Conservation (phyloP, 2,113 vertebrate genomes). For the Hippocampus zosterae region DNA sequence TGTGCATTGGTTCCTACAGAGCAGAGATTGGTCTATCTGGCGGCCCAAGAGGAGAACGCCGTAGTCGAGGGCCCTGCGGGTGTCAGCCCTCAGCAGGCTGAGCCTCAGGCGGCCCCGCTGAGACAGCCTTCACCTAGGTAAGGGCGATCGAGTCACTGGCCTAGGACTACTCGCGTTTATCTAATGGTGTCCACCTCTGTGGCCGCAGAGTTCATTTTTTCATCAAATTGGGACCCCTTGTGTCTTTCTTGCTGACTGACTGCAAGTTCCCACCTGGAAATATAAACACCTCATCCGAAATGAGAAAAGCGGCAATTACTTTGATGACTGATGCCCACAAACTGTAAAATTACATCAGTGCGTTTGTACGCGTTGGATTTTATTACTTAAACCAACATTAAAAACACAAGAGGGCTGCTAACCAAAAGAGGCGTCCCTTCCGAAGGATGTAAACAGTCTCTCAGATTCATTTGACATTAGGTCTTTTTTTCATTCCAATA, state of each 20-base stretch:
- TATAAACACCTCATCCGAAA: neutral
- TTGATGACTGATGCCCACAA: neutral
- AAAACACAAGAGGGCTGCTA: too few species aligned
- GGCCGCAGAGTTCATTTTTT: conserved; percentile 6
- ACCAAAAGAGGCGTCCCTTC: neutral
- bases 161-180: conserved; percentile 18
- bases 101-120: conserved; percentile 79
- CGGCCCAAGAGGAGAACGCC: conserved; percentile 82
- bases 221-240: neutral
- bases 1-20: conserved; percentile 62
- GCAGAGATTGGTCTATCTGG: conserved; percentile 86
- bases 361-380: neutral
- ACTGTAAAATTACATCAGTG: neutral
- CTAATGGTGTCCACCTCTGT: conserved; percentile 8
- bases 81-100: conserved; percentile 80
- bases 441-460: too few species aligned
- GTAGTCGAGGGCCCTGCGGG: conserved; percentile 76
- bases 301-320: neutral
- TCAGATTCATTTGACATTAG: too few species aligned
- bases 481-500: too few species aligned
- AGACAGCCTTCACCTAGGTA: conserved; percentile 82
- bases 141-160: conserved; percentile 22
- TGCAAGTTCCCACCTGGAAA: neutral
- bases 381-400: neutral
- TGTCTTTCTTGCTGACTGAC: neutral